Evolutionary conservation across 2,113 vertebrate species (phyloP), one percentile per base, ranked within the genome.

Genomic region (Brevimyrus niger): DNA sequence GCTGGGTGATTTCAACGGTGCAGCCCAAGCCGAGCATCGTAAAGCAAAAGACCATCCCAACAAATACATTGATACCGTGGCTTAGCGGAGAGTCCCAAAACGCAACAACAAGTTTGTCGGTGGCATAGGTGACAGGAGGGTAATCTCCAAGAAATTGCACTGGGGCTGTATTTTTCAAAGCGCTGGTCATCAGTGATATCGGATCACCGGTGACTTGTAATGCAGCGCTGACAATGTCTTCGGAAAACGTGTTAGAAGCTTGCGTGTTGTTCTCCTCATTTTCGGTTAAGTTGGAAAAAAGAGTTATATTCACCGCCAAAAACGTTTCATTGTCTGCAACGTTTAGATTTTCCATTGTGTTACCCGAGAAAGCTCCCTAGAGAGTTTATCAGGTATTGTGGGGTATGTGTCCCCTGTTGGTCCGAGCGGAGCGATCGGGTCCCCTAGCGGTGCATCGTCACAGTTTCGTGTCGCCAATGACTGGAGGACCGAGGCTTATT

Each of bases 21-120:
- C 98, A 99, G 91, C 98, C 98, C 92, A 99, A 93, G 27, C 98
- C 98, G 93, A 99, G 94, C 98, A 99, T 99, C 83, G 98, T 97
- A 94, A 97, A 95, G 94, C 97, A 97, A 86, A 99, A 95, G 27
- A 97, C 96, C 80, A 97, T 95, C 76, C 96, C 98, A 94, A 98
- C 98, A 50, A 98, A 93, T 55, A 98, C 97, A 91, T 97, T 98
- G 94, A 99, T 95, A 9, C 97, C 96, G 90, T 97, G 97, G 93
- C 93, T 98, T 90, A 99, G 95, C 21, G 97, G 96, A 47, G 97
- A 97, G 92, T 98, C 97, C 96, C 96, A 97, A 76, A 96, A 96
- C 58, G 96, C 95, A 6, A 94, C 94, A 65, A 94, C 89, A 90
- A 93, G 86, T 90, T 93, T 93, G 21, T 92, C 87, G 80, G 92